Evolutionary conservation across 2,113 vertebrate genomes (phyloP).

Genomic region (Alectura lathami): DNA sequence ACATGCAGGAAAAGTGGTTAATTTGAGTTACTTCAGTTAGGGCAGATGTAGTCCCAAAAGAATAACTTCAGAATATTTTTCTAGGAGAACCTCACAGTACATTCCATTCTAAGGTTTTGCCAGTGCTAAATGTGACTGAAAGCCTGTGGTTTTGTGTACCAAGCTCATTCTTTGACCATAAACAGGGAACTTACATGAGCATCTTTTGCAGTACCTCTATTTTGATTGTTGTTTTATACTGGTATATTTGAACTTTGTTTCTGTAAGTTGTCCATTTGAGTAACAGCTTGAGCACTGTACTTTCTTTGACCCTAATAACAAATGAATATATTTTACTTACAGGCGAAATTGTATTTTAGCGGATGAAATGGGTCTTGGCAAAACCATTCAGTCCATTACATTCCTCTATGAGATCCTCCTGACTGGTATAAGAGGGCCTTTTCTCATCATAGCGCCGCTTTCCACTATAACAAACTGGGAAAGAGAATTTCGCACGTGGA

Average conservation of each 20-base stretch:
- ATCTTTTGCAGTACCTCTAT: neutral
- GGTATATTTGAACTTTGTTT: neutral
- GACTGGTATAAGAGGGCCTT: conserved; percentile 89
- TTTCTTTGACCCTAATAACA: neutral
- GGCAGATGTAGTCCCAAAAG: neutral
- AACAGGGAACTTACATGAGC: neutral
- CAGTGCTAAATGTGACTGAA: neutral
- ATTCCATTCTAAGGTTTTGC: neutral
- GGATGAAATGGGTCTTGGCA: conserved; percentile 98
- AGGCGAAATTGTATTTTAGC: conserved; percentile 98
- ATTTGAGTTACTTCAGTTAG: neutral
- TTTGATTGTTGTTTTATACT: conserved; percentile 2
- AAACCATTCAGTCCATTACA: conserved; percentile 98
- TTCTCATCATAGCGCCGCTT: conserved; percentile 96
- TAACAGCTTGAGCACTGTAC: neutral
- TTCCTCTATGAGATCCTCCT: conserved; percentile 93
- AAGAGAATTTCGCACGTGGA: conserved; percentile 95
- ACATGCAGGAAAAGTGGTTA: neutral
- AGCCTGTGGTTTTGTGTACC: neutral
- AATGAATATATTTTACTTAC: conserved; percentile 55
- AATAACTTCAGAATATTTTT: neutral
- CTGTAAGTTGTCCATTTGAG: neutral
- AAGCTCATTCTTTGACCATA: neutral
- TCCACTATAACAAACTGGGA: conserved; percentile 99
- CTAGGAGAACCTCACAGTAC: neutral